A percentile compares a stretch with the other conserved stretches of the same genome.
These are phyloP conservation scores for Sphaerophoria taeniata DNA, from an alignment of 2,888 invertebrate species.

Conservation along the genomic window DNA sequence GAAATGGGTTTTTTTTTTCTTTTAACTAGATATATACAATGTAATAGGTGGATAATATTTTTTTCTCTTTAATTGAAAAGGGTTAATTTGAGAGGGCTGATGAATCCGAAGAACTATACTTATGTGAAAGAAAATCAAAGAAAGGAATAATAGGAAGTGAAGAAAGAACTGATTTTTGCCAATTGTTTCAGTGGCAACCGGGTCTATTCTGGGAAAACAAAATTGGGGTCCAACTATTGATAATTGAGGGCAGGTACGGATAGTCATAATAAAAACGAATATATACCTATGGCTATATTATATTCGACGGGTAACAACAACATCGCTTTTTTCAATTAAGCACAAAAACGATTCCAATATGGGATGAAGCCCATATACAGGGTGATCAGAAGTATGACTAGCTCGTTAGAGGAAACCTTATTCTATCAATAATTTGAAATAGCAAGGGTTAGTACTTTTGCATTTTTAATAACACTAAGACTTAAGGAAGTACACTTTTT, in stretches of 20 bases:
- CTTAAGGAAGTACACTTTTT: not conserved
- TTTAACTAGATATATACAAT: constrained; percentile 4
- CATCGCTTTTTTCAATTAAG: constrained; percentile 49
- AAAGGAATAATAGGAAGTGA: not conserved
- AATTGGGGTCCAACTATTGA: constrained; percentile 46
- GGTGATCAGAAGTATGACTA: not conserved
- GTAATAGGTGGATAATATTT: constrained; percentile 35
- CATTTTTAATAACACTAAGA: too few species aligned
- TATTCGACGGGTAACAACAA: constrained; percentile 23
- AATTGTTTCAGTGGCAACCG: constrained; percentile 31
- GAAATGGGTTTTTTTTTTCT: constrained; percentile 12
- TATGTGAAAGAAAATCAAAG: not conserved
- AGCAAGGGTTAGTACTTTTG: too few species aligned
- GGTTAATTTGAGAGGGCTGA: constrained; percentile 32
- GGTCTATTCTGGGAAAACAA: not conserved
- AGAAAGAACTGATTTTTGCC: constrained; percentile 17
- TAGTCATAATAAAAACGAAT: not conserved
- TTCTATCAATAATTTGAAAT: too few species aligned
- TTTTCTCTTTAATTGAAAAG: constrained; percentile 43
- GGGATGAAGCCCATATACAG: constrained; percentile 30
- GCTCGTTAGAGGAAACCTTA: too few species aligned
- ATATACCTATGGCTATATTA: constrained; percentile 6
- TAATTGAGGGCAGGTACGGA: constrained; percentile 42
- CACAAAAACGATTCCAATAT: constrained; percentile 36
- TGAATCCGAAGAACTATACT: constrained; percentile 1